Percentiles rank a stretch among this genome's conserved stretches.
phyloP scores from a whole-genome alignment of 2,797 vertebrate species.

The Rhinoraja longicauda region DNA sequence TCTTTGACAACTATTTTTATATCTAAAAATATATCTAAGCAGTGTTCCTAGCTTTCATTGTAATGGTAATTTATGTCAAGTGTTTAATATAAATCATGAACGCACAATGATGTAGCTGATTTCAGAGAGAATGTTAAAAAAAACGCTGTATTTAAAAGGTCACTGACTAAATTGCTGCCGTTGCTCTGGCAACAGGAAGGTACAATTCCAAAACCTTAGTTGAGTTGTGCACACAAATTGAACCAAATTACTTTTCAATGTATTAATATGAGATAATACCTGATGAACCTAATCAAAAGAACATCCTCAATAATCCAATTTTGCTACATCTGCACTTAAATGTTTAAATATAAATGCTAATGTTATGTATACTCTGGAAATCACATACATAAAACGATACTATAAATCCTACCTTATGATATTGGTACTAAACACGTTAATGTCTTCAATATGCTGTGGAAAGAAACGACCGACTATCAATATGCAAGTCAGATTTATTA shows the following conservation, averaged over 20 bases:
- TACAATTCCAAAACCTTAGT: not conserved
- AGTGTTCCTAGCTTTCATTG: not conserved
- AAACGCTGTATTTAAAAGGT: not conserved
- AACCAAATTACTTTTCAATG: not conserved
- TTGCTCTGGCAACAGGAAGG: slow-evolving; percentile 16
- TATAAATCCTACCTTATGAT: not conserved
- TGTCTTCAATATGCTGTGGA: not conserved
- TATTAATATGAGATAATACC: not conserved
- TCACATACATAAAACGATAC: not conserved
- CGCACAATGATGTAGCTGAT: not conserved
- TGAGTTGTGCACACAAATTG: not conserved
- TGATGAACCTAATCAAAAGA: not conserved
- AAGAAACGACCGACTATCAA: not conserved
- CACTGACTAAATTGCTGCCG: not conserved
- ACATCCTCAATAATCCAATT: not conserved
- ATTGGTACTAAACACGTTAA: not conserved
- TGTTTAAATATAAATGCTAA: not conserved
- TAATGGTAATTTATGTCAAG: not conserved
- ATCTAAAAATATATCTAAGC: not conserved
- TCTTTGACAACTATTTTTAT: not conserved
- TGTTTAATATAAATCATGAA: not conserved
- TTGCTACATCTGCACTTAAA: not conserved
- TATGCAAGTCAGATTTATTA: not conserved
- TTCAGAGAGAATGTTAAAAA: not conserved
- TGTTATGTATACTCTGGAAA: not conserved